Percentiles rank a stretch among this genome's conserved stretches.
Evolutionary conservation across 2,113 vertebrate species (phyloP).

Genomic region (Orientallactaga bullata): DNA sequence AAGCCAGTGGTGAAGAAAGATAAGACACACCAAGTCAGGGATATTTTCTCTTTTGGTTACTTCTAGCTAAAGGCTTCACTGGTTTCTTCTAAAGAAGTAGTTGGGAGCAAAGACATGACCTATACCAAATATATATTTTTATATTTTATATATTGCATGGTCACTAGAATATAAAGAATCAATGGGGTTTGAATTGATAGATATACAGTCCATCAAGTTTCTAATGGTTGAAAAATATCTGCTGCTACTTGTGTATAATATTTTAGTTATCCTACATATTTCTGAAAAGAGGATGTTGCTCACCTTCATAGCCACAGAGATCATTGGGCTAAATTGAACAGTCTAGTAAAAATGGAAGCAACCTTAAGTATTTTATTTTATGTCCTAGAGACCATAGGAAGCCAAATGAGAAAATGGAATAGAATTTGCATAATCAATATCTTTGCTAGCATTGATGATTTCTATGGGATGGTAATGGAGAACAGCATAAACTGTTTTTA

Average conservation of each 20-base stretch:
- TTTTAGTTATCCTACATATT: background rate
- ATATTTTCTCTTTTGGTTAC: background rate
- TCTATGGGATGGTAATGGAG: background rate
- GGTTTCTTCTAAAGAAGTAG: constrained; percentile 9
- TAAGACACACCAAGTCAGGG: background rate
- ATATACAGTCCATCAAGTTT: background rate
- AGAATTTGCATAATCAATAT: background rate
- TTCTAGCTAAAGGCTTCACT: constrained; percentile 12
- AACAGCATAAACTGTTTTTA: background rate
- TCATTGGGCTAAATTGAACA: background rate
- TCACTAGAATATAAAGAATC: constrained; percentile 19
- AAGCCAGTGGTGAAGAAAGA: background rate
- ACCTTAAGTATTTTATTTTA: background rate
- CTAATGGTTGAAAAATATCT: background rate
- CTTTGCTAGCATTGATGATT: background rate
- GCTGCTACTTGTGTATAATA: background rate
- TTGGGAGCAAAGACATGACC: background rate
- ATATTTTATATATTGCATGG: background rate
- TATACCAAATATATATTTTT: background rate
- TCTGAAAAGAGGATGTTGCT: background rate
- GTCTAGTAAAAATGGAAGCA: constrained; percentile 34
- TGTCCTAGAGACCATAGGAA: background rate
- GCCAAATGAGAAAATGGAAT: background rate
- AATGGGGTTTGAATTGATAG: background rate
- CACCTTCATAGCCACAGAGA: constrained; percentile 7